phyloP scores from a whole-genome alignment of 2,113 vertebrate species.

The Oenanthe oenanthe region DNA sequence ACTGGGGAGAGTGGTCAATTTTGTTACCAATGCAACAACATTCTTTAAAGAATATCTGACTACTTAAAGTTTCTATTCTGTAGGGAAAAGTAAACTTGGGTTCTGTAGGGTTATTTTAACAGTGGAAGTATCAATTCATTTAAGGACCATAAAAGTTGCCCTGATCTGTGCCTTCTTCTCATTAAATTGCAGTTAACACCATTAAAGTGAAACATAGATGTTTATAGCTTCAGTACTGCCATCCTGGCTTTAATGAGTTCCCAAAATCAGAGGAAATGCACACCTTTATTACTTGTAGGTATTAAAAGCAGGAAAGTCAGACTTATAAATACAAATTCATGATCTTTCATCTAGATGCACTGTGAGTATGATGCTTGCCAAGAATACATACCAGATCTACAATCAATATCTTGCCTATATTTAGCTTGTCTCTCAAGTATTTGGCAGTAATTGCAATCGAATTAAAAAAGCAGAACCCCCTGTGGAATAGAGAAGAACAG shows the following conservation, averaged over 20 bases:
- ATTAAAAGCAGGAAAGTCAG: constrained; percentile 70
- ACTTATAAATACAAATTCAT: constrained; percentile 63
- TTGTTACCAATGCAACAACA: constrained; percentile 72
- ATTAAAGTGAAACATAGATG: constrained; percentile 82
- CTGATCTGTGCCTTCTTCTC: constrained; percentile 82
- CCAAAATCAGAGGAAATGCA: constrained; percentile 79
- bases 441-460: constrained; percentile 85
- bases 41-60: constrained; percentile 75
- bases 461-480: constrained; percentile 87
- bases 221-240: constrained; percentile 80
- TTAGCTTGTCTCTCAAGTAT: constrained; percentile 84
- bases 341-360: constrained; percentile 65
- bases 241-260: constrained; percentile 82
- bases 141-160: constrained; percentile 82
- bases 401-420: constrained; percentile 85
- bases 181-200: constrained; percentile 85
- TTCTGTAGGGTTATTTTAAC: constrained; percentile 79
- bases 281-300: constrained; percentile 74
- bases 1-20: constrained; percentile 62
- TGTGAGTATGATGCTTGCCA: constrained; percentile 61
- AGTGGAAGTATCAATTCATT: constrained; percentile 85
- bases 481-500: constrained; percentile 84
- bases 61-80: constrained; percentile 76
- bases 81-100: constrained; percentile 78
- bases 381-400: constrained; percentile 84